Evolutionary conservation across 1,140 invertebrate genomes (phyloP).

Genomic region (Zaprionus ghesquierei): DNA sequence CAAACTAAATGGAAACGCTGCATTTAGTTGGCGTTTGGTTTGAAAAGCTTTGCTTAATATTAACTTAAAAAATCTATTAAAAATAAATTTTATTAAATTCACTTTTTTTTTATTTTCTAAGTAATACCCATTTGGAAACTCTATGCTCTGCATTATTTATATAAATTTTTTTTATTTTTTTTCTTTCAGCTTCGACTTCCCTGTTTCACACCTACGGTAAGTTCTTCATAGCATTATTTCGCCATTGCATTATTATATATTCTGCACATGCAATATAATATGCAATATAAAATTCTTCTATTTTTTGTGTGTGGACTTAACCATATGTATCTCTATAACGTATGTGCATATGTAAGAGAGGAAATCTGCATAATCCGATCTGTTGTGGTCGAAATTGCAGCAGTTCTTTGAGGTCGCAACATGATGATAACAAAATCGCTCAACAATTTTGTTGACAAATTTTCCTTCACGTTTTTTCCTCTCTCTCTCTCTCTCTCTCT

Average conservation of each 20-base stretch:
- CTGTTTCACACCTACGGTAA: background rate
- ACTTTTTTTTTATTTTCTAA: background rate
- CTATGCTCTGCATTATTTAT: background rate
- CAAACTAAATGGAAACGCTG: background rate
- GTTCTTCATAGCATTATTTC: background rate
- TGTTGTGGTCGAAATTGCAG: slow-evolving; percentile 21
- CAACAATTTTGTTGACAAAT: slow-evolving; percentile 25
- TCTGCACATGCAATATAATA: background rate
- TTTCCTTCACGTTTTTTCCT: background rate
- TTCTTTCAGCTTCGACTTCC: background rate
- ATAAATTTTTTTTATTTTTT: background rate
- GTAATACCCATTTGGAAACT: no score
- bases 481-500: no score
- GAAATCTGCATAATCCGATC: slow-evolving; percentile 27
- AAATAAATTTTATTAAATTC: no score
- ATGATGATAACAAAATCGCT: slow-evolving; percentile 19
- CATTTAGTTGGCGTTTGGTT: no score
- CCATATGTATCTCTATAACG: background rate
- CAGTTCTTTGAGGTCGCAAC: background rate
- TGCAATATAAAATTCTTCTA: background rate
- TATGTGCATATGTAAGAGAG: background rate
- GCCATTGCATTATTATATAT: background rate
- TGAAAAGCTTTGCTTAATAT: background rate
- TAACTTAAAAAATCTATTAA: no score
- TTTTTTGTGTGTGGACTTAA: background rate